A percentile compares a stretch with the other conserved stretches of the same genome.
Conservation (phyloP, 2,888 invertebrate genomes). For the Napeogenes sylphis region DNA sequence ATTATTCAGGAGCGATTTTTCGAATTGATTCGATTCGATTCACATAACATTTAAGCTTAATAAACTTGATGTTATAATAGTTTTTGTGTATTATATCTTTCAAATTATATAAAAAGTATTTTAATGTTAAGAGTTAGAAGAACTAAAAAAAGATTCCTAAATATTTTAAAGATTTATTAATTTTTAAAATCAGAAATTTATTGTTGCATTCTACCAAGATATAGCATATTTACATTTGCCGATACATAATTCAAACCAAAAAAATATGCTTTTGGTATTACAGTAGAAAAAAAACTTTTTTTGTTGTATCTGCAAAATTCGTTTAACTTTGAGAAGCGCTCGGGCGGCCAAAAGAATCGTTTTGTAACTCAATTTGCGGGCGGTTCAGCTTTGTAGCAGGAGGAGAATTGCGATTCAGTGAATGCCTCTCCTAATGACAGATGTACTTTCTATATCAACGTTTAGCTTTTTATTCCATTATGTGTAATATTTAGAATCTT, state of each 20-base stretch:
- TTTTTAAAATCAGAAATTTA: too few relatives aligned
- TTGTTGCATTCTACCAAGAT: too few relatives aligned
- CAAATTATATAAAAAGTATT: too few relatives aligned
- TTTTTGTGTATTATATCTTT: too few relatives aligned
- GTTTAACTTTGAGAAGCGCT: constrained; percentile 64
- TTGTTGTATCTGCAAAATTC: constrained; percentile 35
- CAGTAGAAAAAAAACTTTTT: not conserved
- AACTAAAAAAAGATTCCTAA: too few relatives aligned
- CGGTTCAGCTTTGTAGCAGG: constrained; percentile 44
- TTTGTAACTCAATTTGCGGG: constrained; percentile 72
- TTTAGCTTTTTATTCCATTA: constrained; percentile 18
- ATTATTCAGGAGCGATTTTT: too few relatives aligned
- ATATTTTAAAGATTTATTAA: too few relatives aligned
- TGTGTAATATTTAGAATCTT: not conserved
- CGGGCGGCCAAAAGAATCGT: constrained; percentile 60
- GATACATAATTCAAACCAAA: not conserved
- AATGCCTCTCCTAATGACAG: constrained; percentile 26
- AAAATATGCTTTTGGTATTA: not conserved
- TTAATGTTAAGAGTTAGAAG: too few relatives aligned
- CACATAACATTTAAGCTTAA: not conserved
- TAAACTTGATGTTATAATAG: not conserved
- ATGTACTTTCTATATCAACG: constrained; percentile 14
- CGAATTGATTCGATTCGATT: too few relatives aligned
- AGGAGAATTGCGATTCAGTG: constrained; percentile 28
- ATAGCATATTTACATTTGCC: too few relatives aligned